Conservation (phyloP, 2,113 vertebrate genomes). For the Naja naja region DNA sequence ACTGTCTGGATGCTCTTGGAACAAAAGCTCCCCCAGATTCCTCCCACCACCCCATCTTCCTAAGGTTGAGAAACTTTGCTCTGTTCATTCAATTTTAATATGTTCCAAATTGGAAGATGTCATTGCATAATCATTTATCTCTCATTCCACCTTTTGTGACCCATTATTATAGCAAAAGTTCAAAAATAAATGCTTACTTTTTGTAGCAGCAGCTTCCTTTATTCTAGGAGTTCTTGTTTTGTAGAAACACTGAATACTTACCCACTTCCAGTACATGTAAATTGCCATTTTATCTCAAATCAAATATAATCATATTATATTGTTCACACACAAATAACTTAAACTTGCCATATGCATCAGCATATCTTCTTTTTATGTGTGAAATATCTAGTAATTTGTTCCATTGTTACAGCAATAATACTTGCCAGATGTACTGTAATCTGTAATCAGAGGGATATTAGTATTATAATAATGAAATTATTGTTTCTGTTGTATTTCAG, state of each 20-base stretch:
- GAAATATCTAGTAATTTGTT: slow-evolving; percentile 62
- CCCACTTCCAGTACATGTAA: neutral
- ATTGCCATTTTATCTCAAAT: neutral
- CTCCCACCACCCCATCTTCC: neutral
- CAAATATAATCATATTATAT: slow-evolving; percentile 1
- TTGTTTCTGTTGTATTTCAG: slow-evolving; percentile 51
- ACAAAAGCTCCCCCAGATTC: neutral
- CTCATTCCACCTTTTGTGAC: neutral
- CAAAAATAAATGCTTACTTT: neutral
- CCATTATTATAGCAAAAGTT: neutral
- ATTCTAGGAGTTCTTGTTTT: neutral
- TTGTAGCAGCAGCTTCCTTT: neutral
- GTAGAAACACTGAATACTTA: neutral
- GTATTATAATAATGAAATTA: slow-evolving; percentile 55
- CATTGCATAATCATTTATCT: neutral
- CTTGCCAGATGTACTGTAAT: slow-evolving; percentile 57
- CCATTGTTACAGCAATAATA: slow-evolving; percentile 58
- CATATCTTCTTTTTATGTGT: neutral
- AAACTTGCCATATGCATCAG: neutral
- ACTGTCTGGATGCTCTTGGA: neutral
- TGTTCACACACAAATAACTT: neutral
- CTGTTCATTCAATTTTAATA: neutral
- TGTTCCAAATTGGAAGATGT: neutral
- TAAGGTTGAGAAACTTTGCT: neutral
- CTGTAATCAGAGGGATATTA: slow-evolving; percentile 43